Conservation (phyloP, 2,797 vertebrate species). For the Nyctalus aviator region DNA sequence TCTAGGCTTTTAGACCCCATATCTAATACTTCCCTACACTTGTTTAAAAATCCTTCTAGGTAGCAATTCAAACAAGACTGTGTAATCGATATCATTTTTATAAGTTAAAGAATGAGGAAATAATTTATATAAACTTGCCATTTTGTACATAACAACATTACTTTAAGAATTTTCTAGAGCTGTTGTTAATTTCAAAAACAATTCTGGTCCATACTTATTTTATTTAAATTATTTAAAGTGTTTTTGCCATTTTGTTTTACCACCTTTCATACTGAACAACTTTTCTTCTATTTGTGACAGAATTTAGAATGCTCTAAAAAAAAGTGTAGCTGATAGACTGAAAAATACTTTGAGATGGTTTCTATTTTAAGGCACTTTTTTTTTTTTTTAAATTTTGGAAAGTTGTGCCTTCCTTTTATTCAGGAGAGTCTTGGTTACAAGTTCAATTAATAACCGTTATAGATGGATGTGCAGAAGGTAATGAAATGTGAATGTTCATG, state of each 20-base stretch:
- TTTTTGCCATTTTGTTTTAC: slow-evolving; percentile 4
- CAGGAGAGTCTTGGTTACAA: slow-evolving; percentile 60
- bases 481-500: slow-evolving; percentile 37
- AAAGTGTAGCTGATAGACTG: background rate
- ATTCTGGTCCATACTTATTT: background rate
- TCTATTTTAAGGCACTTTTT: background rate
- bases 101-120: slow-evolving; percentile 12
- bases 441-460: slow-evolving; percentile 60
- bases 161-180: slow-evolving; percentile 19
- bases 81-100: background rate
- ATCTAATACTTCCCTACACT: background rate
- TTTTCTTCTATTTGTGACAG: slow-evolving; percentile 21
- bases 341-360: background rate
- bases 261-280: background rate
- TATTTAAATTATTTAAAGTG: slow-evolving; percentile 32
- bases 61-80: background rate
- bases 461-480: slow-evolving; percentile 44
- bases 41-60: slow-evolving; percentile 20
- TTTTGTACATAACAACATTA: slow-evolving; percentile 9
- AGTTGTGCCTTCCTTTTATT: slow-evolving; percentile 61
- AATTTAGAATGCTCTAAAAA: background rate
- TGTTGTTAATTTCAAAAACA: slow-evolving; percentile 28
- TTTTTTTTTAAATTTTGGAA: background rate
- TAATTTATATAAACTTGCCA: slow-evolving; percentile 5
- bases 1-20: background rate